Evolutionary conservation across 2,797 vertebrate species (phyloP), one percentile per base, ranked within the genome.

Genomic region (Serranus cabrilla): DNA sequence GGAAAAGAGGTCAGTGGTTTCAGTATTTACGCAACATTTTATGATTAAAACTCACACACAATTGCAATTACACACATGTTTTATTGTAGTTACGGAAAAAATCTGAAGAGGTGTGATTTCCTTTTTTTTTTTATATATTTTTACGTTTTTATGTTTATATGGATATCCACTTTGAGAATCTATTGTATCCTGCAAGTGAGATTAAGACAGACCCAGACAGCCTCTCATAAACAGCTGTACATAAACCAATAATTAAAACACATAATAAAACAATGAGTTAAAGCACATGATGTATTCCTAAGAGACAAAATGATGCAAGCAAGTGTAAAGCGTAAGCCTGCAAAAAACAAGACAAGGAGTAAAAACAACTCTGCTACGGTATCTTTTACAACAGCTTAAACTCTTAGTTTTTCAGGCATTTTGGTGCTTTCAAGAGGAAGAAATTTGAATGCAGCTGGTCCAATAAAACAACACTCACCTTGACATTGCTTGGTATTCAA

Each of bases 241-340:
- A 64, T 18, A 70, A 77, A 50, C n/a, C 20, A 66, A 52, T 20
- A 50, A 20, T 43, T 42, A 70, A 57, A 67, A 46, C 27, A 46
- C 1, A 42, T 1, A 45, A 57, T 66, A 51, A 74, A 43, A 58
- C 13, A 40, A 16, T 20, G 39, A 34, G 45, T 50, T 63, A 57
- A 63, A 56, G n/a, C 34, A 2, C 21, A 34, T 27, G 39, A 39
- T 9, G 20, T 39, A 18, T 52, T 61, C 54, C 34, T 50, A 13
- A 58, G 12, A n/a, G 27, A n/a, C 42, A 23, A 11, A 25, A 52
- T 31, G 16, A 25, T 20, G n/a, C 49, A 46, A 27, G 4, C 17
- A 13, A 17, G 20, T 9, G 27, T 5, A n/a, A 66, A 8, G n/a
- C 20, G 8, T 17, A 18, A 60, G 46, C 51, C 39, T 39, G 25